Conservation (phyloP, 1,140 invertebrate species). For the Plodia interpunctella region DNA sequence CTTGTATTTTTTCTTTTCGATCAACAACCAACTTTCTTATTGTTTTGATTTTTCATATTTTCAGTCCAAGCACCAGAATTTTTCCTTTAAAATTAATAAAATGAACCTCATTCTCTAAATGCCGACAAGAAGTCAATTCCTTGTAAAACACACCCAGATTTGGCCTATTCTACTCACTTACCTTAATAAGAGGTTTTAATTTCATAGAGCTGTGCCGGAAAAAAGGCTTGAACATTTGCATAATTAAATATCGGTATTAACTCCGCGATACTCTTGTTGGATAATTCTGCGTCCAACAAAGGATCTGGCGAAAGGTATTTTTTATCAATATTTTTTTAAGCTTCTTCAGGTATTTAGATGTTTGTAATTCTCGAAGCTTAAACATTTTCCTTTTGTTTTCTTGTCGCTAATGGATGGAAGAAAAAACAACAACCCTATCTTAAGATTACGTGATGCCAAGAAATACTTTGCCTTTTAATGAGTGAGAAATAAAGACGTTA, state of each 20-base stretch:
- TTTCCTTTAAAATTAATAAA: background rate
- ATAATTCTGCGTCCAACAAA: slow-evolving; percentile 50
- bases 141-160: slow-evolving; percentile 1
- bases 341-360: slow-evolving; percentile 35
- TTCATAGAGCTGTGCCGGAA: slow-evolving; percentile 17
- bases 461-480: slow-evolving; percentile 32
- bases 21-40: no score
- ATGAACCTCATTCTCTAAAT: background rate
- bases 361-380: slow-evolving; percentile 37
- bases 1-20: no score
- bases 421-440: slow-evolving; percentile 36
- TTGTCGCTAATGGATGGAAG: slow-evolving; percentile 42
- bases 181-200: slow-evolving; percentile 29
- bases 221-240: slow-evolving; percentile 48
- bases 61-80: no score
- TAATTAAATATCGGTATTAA: slow-evolving; percentile 64
- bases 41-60: no score
- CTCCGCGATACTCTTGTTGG: slow-evolving; percentile 31
- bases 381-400: slow-evolving; percentile 35
- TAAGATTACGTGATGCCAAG: slow-evolving; percentile 23
- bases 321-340: slow-evolving; percentile 35
- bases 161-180: slow-evolving; percentile 18
- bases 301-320: slow-evolving; percentile 30
- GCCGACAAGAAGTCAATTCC: slow-evolving; percentile 7
- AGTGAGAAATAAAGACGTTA: slow-evolving; percentile 9